Evolutionary conservation across 2,888 invertebrate genomes (phyloP).

Genomic region (Daptonema setosum): DNA sequence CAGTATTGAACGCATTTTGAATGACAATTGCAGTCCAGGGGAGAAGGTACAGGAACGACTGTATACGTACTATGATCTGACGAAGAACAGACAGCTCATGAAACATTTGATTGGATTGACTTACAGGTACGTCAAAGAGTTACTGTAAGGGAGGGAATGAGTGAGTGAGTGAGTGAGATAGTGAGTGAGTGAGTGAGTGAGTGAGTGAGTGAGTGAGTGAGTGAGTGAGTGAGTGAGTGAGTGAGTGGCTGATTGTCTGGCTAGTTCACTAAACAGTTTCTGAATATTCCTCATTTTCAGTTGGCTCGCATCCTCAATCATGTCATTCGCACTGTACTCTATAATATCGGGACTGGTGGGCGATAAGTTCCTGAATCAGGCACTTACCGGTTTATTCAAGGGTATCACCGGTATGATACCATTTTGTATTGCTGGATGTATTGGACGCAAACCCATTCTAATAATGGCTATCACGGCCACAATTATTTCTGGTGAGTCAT

Average conservation of each 20-base stretch:
- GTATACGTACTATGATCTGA: background rate
- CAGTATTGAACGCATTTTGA: no score
- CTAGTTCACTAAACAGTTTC: no score
- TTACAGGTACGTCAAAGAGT: no score
- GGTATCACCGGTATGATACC: constrained; percentile 6
- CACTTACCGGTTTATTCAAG: constrained; percentile 7
- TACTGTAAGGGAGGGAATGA: no score
- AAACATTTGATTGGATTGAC: background rate
- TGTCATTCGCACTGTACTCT: constrained; percentile 7
- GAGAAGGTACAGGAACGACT: background rate
- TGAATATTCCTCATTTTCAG: no score
- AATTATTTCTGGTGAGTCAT: constrained; percentile 1
- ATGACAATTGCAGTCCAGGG: no score
- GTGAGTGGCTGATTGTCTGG: no score
- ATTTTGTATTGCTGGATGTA: background rate
- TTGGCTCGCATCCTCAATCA: constrained; percentile 8
- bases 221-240: no score
- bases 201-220: no score
- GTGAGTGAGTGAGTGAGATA: no score
- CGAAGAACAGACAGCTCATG: background rate
- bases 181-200: no score
- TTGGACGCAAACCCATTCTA: constrained; percentile 6
- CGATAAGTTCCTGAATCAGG: constrained; percentile 4
- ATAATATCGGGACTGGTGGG: constrained; percentile 4
- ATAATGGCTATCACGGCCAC: background rate